A percentile compares a stretch with the other conserved stretches of the same genome.
phyloP scores from a whole-genome alignment of 2,888 invertebrate genomes.

The Lumbricus terrestris region DNA sequence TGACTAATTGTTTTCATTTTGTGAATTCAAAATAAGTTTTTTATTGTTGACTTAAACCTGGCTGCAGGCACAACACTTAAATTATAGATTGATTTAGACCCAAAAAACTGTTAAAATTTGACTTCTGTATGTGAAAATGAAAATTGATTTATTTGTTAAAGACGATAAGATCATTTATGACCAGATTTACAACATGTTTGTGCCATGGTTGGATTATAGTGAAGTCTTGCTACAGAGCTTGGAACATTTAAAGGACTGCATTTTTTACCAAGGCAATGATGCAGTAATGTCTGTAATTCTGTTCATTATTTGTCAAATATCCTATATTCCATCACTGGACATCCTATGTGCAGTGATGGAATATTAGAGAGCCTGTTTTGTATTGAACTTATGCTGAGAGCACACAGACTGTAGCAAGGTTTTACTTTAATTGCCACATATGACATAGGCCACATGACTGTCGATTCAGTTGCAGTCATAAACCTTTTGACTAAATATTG shows the following conservation, averaged over 20 bases:
- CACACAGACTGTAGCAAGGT: neutral
- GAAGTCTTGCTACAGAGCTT: neutral
- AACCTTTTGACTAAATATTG: neutral
- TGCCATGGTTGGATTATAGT: neutral
- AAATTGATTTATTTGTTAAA: too few relatives aligned
- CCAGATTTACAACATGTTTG: neutral
- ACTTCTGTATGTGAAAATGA: too few relatives aligned
- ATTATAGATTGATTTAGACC: too few relatives aligned
- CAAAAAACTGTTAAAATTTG: too few relatives aligned
- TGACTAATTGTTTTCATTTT: neutral
- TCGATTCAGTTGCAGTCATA: neutral
- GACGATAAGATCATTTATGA: too few relatives aligned
- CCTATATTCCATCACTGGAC: too few relatives aligned
- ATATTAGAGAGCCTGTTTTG: neutral
- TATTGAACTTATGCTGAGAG: neutral
- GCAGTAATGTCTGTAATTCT: neutral
- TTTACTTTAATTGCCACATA: neutral
- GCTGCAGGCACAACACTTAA: neutral
- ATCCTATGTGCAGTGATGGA: neutral
- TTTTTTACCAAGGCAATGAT: neutral
- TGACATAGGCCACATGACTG: neutral
- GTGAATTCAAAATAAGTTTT: neutral
- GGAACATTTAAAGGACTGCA: neutral
- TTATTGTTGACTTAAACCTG: neutral
- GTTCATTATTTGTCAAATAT: too few relatives aligned